Percentiles rank a stretch among this genome's conserved stretches.
phyloP scores from a whole-genome alignment of 2,888 invertebrate species.

The Gordius sp. region DNA sequence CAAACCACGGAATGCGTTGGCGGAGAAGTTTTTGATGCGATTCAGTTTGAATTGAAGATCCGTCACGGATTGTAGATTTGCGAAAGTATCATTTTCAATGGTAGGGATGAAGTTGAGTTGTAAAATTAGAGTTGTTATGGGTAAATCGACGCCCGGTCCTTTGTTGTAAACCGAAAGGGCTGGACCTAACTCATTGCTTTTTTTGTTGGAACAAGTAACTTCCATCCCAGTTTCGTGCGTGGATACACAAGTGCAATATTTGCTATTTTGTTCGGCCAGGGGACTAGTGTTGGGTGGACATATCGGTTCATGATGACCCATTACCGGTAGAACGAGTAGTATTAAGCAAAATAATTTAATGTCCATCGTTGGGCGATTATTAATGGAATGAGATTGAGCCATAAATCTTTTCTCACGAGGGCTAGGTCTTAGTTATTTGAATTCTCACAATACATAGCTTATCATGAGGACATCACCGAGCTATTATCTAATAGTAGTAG shows the following conservation, averaged over 20 bases:
- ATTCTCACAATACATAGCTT: too few species aligned
- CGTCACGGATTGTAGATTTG: not conserved
- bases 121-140: not conserved
- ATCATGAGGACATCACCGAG: too few species aligned
- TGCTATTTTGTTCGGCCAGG: not conserved
- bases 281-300: constrained; percentile 7
- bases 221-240: constrained; percentile 8
- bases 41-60: constrained; percentile 5
- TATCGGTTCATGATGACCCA: constrained; percentile 1
- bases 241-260: constrained; percentile 1
- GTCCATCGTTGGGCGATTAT: too few species aligned
- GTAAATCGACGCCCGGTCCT: not conserved
- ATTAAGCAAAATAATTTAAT: too few species aligned
- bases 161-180: not conserved
- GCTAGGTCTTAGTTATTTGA: too few species aligned
- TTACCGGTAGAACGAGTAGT: too few species aligned
- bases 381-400: too few species aligned
- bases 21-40: constrained; percentile 10
- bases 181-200: not conserved
- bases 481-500: too few species aligned
- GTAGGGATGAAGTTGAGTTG: constrained; percentile 6
- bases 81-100: not conserved
- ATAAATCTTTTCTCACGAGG: too few species aligned
- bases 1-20: not conserved
- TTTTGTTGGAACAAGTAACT: not conserved